Conservation (phyloP, 1,140 invertebrate species). For the Chymomyza costata region DNA sequence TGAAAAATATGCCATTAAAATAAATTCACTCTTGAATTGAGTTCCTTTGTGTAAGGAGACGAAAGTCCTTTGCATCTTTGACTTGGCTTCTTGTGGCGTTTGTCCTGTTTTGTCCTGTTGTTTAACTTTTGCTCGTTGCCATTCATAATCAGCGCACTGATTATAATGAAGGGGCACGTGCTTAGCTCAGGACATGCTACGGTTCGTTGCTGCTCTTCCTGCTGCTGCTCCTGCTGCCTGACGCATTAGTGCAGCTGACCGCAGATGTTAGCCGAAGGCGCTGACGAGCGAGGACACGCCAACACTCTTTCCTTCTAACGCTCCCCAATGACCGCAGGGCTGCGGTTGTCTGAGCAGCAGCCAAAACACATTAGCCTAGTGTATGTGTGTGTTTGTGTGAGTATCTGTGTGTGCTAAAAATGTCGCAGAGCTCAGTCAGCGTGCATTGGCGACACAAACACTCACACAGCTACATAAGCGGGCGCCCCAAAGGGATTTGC, state of each 20-base stretch:
- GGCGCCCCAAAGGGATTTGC: slow-evolving; percentile 32
- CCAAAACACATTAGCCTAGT: slow-evolving; percentile 61
- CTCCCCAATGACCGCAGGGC: slow-evolving; percentile 5
- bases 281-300: slow-evolving; percentile 10
- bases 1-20: slow-evolving; percentile 29
- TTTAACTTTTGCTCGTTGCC: slow-evolving; percentile 43
- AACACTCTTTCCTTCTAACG: slow-evolving; percentile 11
- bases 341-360: slow-evolving; percentile 22
- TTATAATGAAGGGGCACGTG: slow-evolving; percentile 52
- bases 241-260: no score
- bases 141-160: slow-evolving; percentile 50
- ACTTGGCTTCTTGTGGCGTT: background rate
- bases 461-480: slow-evolving; percentile 10
- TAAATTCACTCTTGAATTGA: slow-evolving; percentile 58
- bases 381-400: slow-evolving; percentile 31
- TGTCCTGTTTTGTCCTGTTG: slow-evolving; percentile 3
- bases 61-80: background rate
- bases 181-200: background rate
- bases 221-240: no score
- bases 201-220: no score
- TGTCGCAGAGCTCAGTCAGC: slow-evolving; percentile 41
- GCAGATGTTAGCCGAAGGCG: slow-evolving; percentile 9
- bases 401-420: slow-evolving; percentile 29
- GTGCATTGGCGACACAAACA: slow-evolving; percentile 6
- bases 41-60: slow-evolving; percentile 23